These are phyloP conservation scores for Alviniconcha marisindica DNA, from an alignment of 1,140 invertebrate species.

Conservation along the genomic window DNA sequence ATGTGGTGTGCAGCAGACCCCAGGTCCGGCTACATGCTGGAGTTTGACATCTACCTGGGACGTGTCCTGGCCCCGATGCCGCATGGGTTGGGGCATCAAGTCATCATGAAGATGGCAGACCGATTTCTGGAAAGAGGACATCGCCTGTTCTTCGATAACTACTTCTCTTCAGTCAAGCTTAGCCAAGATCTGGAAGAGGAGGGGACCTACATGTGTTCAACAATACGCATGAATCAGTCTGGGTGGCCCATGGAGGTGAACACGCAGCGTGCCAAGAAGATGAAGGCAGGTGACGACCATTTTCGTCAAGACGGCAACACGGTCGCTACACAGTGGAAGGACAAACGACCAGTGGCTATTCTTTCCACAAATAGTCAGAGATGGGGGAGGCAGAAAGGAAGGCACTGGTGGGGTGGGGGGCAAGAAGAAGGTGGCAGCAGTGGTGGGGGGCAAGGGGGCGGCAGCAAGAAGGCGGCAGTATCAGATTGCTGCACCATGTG, in stretches of 20 bases:
- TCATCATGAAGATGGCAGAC: background rate
- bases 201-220: background rate
- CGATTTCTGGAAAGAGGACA: background rate
- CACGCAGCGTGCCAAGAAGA: background rate
- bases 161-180: background rate
- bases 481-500: no score
- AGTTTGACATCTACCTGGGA: background rate
- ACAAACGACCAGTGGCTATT: no score
- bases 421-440: no score
- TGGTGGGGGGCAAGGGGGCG: no score
- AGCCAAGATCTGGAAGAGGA: background rate
- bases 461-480: no score
- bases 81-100: background rate
- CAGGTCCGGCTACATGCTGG: background rate
- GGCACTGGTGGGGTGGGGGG: no score
- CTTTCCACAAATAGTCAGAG: no score
- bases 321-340: no score
- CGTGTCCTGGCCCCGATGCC: background rate
- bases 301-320: no score
- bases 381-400: no score
- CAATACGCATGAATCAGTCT: background rate
- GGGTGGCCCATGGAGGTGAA: background rate
- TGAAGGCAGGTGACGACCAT: no score
- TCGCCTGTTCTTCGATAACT: background rate
- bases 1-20: slow-evolving; percentile 1